Evolutionary conservation across 2,797 vertebrate genomes (phyloP), one percentile per base, ranked within the genome.

Genomic region (Cetoscarus ocellatus): DNA sequence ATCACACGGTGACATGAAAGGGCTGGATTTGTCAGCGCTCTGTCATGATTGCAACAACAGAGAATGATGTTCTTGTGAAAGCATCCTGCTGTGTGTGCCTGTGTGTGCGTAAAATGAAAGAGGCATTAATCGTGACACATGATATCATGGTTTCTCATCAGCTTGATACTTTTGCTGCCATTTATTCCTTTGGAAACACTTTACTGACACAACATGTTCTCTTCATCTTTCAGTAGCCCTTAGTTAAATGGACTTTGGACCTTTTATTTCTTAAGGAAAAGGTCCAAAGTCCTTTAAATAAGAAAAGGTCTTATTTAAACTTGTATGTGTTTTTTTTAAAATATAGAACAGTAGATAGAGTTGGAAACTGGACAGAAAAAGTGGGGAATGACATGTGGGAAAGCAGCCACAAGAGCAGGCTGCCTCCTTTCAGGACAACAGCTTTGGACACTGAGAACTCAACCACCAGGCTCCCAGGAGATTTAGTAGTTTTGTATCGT

Each of bases 101-200:
- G 55, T 61, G 50, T 75, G 75, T 76, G 67, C 54, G 65, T 64
- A 11, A 73, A 74, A 87, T 77, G 71, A 84, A 81, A 74, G 82
- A 60, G 61, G 39, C 77, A 72, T 89, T 80, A 84, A 90, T 91
- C 86, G 81, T 75, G 73, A 78, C 50, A 71, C 53, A 70, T 77
- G 77, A 84, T 86, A 79, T 79, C 73, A 56, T 49, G 67, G 44
- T 74, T 77, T 70, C 47, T 77, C 77, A 67, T 89, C 83, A 70
- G 67, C 70, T 43, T 62, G 49, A 80, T 47, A 35, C 58, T 54
- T 62, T 60, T 61, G 49, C 59, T 70, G 71, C 55, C 63, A 69
- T 85, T 80, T 78, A 75, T 71, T 67, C 58, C 70, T 82, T 69
- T 57, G 63, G 55, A 80, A 85, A 85, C 64, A 57, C 70, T 80